A percentile compares a stretch with the other conserved stretches of the same genome.
Evolutionary conservation across 2,888 invertebrate genomes (phyloP).

Genomic region (Ormyrus thymus): DNA sequence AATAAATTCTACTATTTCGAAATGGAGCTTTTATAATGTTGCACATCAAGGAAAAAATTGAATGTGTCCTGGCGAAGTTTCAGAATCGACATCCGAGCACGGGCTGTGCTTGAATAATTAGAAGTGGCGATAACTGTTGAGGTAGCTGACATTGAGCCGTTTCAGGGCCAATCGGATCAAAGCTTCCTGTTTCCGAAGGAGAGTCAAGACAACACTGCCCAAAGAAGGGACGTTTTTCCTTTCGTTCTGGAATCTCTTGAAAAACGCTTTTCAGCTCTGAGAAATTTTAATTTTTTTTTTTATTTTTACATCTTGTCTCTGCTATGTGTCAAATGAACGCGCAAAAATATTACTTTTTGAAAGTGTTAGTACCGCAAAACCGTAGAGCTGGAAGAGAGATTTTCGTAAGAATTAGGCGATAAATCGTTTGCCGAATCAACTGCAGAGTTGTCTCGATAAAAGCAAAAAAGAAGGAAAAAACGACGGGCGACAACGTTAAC

Average conservation of each 20-base stretch:
- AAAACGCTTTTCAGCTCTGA: constrained; percentile 9
- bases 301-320: not conserved
- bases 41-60: not conserved
- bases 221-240: constrained; percentile 10
- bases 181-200: constrained; percentile 64
- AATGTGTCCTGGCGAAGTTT: not conserved
- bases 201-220: not conserved
- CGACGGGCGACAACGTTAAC: not conserved
- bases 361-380: not conserved
- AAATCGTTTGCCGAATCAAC: not conserved
- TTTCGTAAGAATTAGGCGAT: constrained; percentile 6
- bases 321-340: not conserved
- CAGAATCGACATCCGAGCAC: constrained; percentile 55
- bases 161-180: constrained; percentile 72
- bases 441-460: not conserved
- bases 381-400: not conserved
- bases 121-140: constrained; percentile 69
- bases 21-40: no score
- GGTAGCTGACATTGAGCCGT: constrained; percentile 73
- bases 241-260: not conserved
- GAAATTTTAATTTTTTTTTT: not conserved
- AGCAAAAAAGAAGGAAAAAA: not conserved
- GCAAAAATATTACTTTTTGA: not conserved
- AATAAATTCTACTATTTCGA: not conserved
- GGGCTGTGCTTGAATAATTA: constrained; percentile 55